Conservation (phyloP, 2,797 vertebrate genomes). For the Aphelocoma californica region DNA sequence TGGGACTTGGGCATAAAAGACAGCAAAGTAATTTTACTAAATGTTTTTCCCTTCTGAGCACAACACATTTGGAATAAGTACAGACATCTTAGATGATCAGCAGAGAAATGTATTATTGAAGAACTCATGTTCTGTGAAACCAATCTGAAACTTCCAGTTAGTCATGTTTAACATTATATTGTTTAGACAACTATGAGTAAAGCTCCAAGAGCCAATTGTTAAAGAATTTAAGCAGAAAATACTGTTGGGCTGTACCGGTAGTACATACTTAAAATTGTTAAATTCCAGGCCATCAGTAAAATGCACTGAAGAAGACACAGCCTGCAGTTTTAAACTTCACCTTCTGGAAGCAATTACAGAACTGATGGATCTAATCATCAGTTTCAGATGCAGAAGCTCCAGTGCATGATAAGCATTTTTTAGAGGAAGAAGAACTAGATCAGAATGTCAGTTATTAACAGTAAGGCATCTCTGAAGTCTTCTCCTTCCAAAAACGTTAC, state of each 20-base stretch:
- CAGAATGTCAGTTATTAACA: neutral
- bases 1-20: neutral
- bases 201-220: neutral
- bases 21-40: neutral
- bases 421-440: neutral
- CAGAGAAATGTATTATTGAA: neutral
- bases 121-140: neutral
- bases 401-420: neutral
- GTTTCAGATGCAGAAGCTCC: neutral
- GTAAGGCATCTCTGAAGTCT: neutral
- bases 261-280: neutral
- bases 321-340: neutral
- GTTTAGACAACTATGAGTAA: neutral
- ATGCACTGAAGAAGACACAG: neutral
- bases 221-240: neutral
- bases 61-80: neutral
- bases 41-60: neutral
- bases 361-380: neutral
- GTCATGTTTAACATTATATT: neutral
- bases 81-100: neutral
- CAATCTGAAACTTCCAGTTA: neutral
- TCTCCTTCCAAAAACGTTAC: neutral
- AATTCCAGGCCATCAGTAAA: neutral
- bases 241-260: neutral
- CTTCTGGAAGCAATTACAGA: neutral